Conservation (phyloP, 2,888 invertebrate genomes). For the Ectobius pallidus region DNA sequence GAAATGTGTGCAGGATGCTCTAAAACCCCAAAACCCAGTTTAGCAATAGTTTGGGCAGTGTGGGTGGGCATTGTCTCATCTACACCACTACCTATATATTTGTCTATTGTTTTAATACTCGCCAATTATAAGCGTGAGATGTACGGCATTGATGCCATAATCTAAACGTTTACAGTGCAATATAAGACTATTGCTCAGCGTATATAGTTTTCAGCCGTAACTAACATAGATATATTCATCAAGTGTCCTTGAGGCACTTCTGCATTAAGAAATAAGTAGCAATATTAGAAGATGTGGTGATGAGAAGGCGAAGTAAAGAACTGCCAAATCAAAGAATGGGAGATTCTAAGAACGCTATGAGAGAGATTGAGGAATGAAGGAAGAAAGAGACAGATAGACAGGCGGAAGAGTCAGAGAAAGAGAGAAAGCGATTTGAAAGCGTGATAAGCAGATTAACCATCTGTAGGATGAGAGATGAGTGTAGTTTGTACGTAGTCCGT, state of each 20-base stretch:
- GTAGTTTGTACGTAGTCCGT: constrained; percentile 27
- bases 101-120: no score
- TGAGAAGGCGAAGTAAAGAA: neutral
- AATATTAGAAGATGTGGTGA: neutral
- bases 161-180: no score
- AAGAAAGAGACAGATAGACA: constrained; percentile 40
- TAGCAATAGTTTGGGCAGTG: no score
- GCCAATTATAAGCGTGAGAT: no score
- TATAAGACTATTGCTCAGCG: no score
- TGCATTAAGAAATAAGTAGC: neutral
- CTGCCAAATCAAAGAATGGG: neutral
- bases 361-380: constrained; percentile 41
- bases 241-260: neutral
- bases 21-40: no score
- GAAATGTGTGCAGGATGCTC: no score
- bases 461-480: constrained; percentile 31
- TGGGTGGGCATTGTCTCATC: no score
- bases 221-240: no score
- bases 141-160: no score
- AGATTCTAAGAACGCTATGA: constrained; percentile 35
- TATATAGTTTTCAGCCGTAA: no score
- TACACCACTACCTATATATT: no score
- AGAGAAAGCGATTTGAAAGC: constrained; percentile 42
- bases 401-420: constrained; percentile 37
- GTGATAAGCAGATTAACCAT: constrained; percentile 42